Base-by-base conservation (phyloP, 2,888 invertebrate species). In the Cerceris ruficornis region DNA sequence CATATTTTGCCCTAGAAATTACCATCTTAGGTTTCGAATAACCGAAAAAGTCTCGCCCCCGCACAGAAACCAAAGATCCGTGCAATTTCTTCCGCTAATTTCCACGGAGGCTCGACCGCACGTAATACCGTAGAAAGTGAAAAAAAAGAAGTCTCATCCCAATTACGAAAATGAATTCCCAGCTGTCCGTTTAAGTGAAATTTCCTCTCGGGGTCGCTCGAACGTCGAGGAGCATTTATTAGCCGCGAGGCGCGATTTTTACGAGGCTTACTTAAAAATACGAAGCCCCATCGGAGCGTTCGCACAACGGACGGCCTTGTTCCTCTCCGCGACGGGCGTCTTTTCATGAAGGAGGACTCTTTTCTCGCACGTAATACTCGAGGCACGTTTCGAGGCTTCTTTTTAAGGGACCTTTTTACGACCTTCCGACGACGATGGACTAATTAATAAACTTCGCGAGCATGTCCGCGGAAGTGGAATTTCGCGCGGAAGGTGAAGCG, bases 221-320 rank as follows among this genome's bases (percentile, higher is more conserved):
- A 69, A 28, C 15, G n/a, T 49, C n/a, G 50, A 54, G 61, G 42
- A 11, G 9, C 50, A 28, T 75, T 77, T 70, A 67, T 77, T 77
- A 67, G 54, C 70, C 59, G 14, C 64, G 59, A 49, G 74, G 52
- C 67, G 73, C 57, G 69, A 82, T 54, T 76, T 81, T 79, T 68
- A 83, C 55, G 72, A 76, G 69, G 57, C 49, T 74, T 59, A 46
- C 61, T 77, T 66, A 69, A 83, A 81, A 83, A 70, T 72, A 62
- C 57, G 60, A 46, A 72, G 55, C 46, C 62, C 39, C 67, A 57
- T 69, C 43, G 39, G 60, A 7, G 43, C 9, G 28, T 9, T 43
- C 41, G 52, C 55, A 82, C 82, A 83, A 84, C 66, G 77, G 54
- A 50, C 8, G 8, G 54, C 77, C 68, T 84, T 84, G 83, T 84